phyloP scores from a whole-genome alignment of 2,888 invertebrate species.

The Mongoloraphidia duomilia region DNA sequence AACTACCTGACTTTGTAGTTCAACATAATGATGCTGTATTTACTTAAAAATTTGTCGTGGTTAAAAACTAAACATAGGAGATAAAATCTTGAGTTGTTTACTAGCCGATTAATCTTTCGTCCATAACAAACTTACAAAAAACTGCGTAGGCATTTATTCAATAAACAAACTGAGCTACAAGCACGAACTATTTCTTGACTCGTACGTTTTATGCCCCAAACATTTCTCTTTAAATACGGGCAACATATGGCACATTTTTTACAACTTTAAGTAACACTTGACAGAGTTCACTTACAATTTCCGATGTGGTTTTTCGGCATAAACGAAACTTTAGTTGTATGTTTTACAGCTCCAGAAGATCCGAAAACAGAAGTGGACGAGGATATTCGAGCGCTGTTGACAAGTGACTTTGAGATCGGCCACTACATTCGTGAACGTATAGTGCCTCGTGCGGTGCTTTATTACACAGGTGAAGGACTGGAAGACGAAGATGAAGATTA shows the following conservation, averaged over 20 bases:
- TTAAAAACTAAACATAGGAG: too few species aligned
- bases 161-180: background rate
- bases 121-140: background rate
- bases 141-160: background rate
- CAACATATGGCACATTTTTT: too few species aligned
- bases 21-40: too few species aligned
- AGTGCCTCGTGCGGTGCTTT: conserved; percentile 92
- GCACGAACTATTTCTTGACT: background rate
- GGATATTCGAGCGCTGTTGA: conserved; percentile 70
- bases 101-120: background rate
- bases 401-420: conserved; percentile 95
- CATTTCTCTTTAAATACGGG: background rate
- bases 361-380: conserved; percentile 72
- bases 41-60: too few species aligned
- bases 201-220: background rate
- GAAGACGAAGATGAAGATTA: conserved; percentile 5
- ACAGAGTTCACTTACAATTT: too few species aligned
- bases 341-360: conserved; percentile 58
- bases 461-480: conserved; percentile 80
- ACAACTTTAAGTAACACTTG: too few species aligned
- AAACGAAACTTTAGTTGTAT: background rate
- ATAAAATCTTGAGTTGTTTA: background rate
- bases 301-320: too few species aligned
- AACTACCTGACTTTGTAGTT: too few species aligned
- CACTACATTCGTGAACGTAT: conserved; percentile 95